Evolutionary conservation across 2,888 invertebrate species (phyloP).

Genomic region (Phengaris arion): DNA sequence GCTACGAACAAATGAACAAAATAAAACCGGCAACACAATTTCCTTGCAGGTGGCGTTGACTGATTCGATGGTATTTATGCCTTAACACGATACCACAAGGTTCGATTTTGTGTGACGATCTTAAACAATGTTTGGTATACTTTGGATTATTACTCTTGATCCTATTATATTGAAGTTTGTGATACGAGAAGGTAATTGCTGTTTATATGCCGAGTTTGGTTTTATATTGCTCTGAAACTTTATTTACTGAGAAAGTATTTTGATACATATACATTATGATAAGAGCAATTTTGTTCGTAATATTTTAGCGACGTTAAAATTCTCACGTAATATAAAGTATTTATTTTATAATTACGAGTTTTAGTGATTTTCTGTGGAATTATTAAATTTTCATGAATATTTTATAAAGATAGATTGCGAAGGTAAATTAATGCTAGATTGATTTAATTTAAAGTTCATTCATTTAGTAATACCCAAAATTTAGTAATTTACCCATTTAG

Average conservation of each 20-base stretch:
- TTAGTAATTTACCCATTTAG: too few species aligned
- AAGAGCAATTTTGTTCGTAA: background rate
- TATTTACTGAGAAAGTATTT: background rate
- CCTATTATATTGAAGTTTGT: conserved; percentile 21
- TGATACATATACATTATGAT: background rate
- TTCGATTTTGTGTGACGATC: background rate
- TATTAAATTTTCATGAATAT: conserved; percentile 2
- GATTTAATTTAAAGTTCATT: background rate
- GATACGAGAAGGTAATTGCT: conserved; percentile 15
- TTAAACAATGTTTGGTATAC: background rate
- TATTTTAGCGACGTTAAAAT: background rate
- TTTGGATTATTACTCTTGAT: conserved; percentile 22
- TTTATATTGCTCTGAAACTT: background rate
- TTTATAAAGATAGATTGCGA: background rate
- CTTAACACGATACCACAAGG: background rate
- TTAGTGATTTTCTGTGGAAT: background rate
- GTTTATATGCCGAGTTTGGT: conserved; percentile 14
- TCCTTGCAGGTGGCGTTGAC: conserved; percentile 10
- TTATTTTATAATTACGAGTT: background rate
- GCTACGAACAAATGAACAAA: conserved; percentile 18
- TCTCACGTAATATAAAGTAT: background rate
- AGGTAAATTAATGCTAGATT: background rate
- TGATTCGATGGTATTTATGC: background rate
- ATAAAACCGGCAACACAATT: conserved; percentile 5
- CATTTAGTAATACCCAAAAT: background rate